Percentiles rank a stretch among this genome's conserved stretches.
These are phyloP conservation scores for Tillus elongatus DNA, from an alignment of 2,888 invertebrate species.

Conservation along the genomic window DNA sequence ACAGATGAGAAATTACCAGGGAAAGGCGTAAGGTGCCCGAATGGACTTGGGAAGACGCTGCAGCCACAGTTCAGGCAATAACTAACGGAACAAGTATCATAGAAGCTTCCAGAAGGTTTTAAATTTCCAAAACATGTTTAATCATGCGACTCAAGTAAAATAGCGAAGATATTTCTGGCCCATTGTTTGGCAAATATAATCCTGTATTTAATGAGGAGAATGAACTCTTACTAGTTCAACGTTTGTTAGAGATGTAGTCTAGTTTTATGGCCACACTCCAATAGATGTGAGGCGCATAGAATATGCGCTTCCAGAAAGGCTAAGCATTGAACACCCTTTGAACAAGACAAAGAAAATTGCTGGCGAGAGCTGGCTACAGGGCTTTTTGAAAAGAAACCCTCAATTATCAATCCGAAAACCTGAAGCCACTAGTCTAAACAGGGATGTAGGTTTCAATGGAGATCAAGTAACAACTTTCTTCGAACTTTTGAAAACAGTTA, in stretches of 20 bases:
- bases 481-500: neutral
- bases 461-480: constrained; percentile 1
- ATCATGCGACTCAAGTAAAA: neutral
- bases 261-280: constrained; percentile 5
- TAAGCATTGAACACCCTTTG: constrained; percentile 9
- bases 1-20: neutral
- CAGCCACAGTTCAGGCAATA: constrained; percentile 1
- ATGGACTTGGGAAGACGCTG: constrained; percentile 1
- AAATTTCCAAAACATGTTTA: constrained; percentile 1
- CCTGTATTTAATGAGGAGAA: neutral
- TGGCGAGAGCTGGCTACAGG: constrained; percentile 16
- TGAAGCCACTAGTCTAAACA: constrained; percentile 20
- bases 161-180: neutral
- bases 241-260: constrained; percentile 4
- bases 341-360: constrained; percentile 11
- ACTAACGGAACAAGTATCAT: neutral
- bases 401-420: constrained; percentile 17
- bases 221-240: neutral
- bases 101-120: constrained; percentile 2
- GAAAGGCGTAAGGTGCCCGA: neutral
- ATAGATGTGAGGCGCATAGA: constrained; percentile 4
- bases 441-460: constrained; percentile 24
- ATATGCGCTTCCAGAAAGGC: constrained; percentile 7
- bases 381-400: constrained; percentile 14
- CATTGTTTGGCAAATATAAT: constrained; percentile 3